Evolutionary conservation across 2,888 invertebrate species (phyloP).

Genomic region (Napeogenes inachia): DNA sequence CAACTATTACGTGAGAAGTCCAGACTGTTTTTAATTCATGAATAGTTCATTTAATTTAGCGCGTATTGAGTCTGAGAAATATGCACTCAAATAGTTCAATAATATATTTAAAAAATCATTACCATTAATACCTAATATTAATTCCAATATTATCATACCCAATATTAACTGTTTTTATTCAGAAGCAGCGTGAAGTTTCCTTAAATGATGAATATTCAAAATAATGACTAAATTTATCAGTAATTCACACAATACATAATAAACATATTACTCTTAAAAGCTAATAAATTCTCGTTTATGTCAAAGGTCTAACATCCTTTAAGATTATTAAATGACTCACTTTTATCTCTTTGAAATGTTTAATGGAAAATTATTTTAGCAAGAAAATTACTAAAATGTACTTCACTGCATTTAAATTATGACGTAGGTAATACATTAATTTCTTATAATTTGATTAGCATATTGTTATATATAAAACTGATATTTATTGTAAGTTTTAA

Average conservation of each 20-base stretch:
- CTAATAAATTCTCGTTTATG: background rate
- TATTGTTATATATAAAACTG: too few relatives aligned
- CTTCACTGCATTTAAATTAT: too few relatives aligned
- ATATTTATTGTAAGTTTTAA: too few relatives aligned
- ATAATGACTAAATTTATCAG: background rate
- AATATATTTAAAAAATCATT: too few relatives aligned
- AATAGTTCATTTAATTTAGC: too few relatives aligned
- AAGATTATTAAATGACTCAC: background rate
- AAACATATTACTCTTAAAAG: background rate
- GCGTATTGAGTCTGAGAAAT: too few relatives aligned
- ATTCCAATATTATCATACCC: background rate
- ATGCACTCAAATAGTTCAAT: too few relatives aligned
- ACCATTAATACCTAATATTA: background rate
- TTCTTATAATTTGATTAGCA: too few relatives aligned
- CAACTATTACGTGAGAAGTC: background rate
- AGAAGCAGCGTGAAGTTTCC: background rate
- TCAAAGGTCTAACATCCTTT: background rate
- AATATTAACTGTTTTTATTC: background rate
- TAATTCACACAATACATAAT: conserved; percentile 2
- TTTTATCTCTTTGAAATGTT: background rate
- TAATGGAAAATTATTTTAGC: background rate
- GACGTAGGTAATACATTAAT: too few relatives aligned
- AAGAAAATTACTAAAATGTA: background rate
- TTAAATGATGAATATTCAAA: background rate
- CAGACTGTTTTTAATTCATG: too few relatives aligned